Base-by-base conservation (phyloP, 1,140 invertebrate species). In the Pogonomyrmex californicus region DNA sequence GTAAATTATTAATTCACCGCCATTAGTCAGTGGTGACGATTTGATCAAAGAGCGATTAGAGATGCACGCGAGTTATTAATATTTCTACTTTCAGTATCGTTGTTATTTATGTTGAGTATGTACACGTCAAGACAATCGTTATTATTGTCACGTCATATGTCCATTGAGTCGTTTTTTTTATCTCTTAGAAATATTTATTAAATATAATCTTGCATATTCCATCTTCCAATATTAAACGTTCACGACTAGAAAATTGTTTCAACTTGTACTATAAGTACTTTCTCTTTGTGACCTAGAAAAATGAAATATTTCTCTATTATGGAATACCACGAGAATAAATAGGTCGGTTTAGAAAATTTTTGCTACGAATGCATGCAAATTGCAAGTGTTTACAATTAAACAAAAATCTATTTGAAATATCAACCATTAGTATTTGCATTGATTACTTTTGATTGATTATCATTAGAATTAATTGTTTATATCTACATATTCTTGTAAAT, bases 91-190 rank as follows among this genome's bases (percentile, higher is more conserved):
- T 23, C 17, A 58, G 1, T 60, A n/a, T 33, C 23, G 1, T 60
- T 60, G 36, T 44, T 73, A 75, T 58, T 75, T 56, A 56, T 5
- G n/a, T 3, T 5, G 7, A 76, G 3, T 30, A 76, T 14, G 5
- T 38, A 76, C 3, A 23, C 9, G 7, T 76, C 36, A 76, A 76
- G 23, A 41, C 49, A 51, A 44, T 58, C 14, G 10, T 78, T 78
- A 66, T 66, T 30, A 41, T 17, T 78, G 3, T n/a, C 58, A 65
- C 7, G 30, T 75, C n/a, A 56, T 9, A 77, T 23, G 12, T 77
- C 56, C 41, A 23, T 51, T 23, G 33, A 65, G 12, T 10, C 1
- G 12, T 23, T 47, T 54, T 54, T 1, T 54, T 2, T 9, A 12
- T 51, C 44, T 65, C 7, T 65, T 66, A 66, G 44, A 54, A 23